phyloP scores from a whole-genome alignment of 2,797 vertebrate genomes.

The Falco columbarius region DNA sequence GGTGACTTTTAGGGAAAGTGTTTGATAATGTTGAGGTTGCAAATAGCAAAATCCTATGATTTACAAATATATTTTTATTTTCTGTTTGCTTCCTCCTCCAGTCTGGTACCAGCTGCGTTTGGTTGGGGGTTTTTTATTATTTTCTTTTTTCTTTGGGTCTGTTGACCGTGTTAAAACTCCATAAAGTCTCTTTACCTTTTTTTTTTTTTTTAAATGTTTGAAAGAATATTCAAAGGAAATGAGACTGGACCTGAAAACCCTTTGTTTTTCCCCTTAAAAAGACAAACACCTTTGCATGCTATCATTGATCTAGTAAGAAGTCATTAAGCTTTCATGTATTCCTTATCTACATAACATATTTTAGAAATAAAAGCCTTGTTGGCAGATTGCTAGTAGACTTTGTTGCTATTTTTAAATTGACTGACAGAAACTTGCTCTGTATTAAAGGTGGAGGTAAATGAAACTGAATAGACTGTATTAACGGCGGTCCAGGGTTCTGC shows the following conservation, averaged over 20 bases:
- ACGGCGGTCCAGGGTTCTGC: background rate
- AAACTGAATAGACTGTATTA: background rate
- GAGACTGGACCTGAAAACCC: background rate
- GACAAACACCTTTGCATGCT: background rate
- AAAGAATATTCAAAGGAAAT: background rate
- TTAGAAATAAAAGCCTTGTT: constrained; percentile 38
- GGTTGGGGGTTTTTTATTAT: background rate
- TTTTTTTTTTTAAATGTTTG: background rate
- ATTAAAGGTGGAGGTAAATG: background rate
- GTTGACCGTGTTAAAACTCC: background rate
- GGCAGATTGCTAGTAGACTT: background rate
- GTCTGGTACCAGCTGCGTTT: background rate
- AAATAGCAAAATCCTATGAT: background rate
- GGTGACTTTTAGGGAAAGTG: background rate
- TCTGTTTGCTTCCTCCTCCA: background rate
- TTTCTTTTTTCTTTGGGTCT: background rate
- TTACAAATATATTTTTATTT: background rate
- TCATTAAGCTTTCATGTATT: constrained; percentile 27
- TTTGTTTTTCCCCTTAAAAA: background rate
- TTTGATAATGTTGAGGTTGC: background rate
- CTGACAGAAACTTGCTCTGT: background rate
- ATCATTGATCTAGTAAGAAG: constrained; percentile 25
- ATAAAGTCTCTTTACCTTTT: background rate
- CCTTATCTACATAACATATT: background rate
- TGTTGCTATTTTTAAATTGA: background rate